These are phyloP conservation scores for Cercopithecus mitis DNA, from an alignment of 2,797 vertebrate species.

Conservation along the genomic window DNA sequence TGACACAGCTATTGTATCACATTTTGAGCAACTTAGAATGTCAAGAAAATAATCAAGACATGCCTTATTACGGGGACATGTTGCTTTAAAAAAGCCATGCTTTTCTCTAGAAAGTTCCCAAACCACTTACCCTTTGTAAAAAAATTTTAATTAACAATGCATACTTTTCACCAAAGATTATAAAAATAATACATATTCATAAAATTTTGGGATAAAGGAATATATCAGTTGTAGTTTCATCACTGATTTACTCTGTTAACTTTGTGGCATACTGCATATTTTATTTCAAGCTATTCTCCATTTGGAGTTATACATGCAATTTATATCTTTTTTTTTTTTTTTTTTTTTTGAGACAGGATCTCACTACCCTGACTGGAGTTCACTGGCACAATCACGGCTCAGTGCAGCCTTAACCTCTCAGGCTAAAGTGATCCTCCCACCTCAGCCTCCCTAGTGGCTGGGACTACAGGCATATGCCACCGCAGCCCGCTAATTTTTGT, in stretches of 20 bases:
- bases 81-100: background rate
- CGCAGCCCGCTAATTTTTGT: background rate
- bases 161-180: background rate
- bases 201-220: background rate
- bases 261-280: background rate
- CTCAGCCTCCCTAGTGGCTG: background rate
- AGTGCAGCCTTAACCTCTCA: background rate
- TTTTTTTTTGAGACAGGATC: background rate
- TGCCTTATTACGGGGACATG: background rate
- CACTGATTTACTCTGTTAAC: background rate
- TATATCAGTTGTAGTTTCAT: background rate
- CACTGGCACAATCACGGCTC: background rate
- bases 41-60: background rate
- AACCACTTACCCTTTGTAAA: background rate
- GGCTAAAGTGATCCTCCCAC: background rate
- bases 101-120: background rate
- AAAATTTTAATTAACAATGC: background rate
- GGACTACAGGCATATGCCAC: background rate
- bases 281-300: background rate
- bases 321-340: background rate
- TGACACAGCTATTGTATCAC: background rate
- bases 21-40: background rate
- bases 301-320: background rate
- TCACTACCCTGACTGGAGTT: background rate
- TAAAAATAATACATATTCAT: conserved; percentile 2